Percentiles rank a stretch among this genome's conserved stretches.
These are phyloP conservation scores for Pteromalus puparum DNA, from an alignment of 1,140 invertebrate genomes.

Conservation along the genomic window DNA sequence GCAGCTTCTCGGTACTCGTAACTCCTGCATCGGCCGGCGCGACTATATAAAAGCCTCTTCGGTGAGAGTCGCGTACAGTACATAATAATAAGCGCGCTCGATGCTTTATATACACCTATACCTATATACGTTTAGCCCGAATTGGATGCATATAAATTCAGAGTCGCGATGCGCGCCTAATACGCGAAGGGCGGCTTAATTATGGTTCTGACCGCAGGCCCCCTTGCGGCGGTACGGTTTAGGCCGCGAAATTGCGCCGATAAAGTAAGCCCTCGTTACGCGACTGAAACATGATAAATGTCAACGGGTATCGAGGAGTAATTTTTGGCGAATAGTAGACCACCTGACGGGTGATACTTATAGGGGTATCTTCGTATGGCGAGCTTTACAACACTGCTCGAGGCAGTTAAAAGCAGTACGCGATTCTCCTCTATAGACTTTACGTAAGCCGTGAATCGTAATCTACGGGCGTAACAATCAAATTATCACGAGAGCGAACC, in stretches of 20 bases:
- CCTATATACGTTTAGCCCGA: too few relatives aligned
- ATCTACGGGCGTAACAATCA: neutral
- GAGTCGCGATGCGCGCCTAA: neutral
- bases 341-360: too few relatives aligned
- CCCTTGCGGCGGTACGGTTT: neutral
- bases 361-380: too few relatives aligned
- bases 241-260: neutral
- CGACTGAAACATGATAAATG: too few relatives aligned
- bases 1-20: neutral
- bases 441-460: too few relatives aligned
- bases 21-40: neutral
- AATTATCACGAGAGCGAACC: neutral
- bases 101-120: too few relatives aligned
- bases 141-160: slow-evolving; percentile 8
- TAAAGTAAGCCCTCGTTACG: neutral
- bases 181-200: neutral
- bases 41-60: neutral
- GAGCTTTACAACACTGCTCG: too few relatives aligned
- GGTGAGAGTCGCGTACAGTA: too few relatives aligned
- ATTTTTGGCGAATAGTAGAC: too few relatives aligned
- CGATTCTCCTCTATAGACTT: too few relatives aligned
- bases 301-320: too few relatives aligned
- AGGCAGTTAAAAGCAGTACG: too few relatives aligned
- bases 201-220: neutral
- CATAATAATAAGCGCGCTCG: neutral